A percentile compares a stretch with the other conserved stretches of the same genome.
phyloP scores from a whole-genome alignment of 2,888 invertebrate species.

The Eristalis arbustorum region DNA sequence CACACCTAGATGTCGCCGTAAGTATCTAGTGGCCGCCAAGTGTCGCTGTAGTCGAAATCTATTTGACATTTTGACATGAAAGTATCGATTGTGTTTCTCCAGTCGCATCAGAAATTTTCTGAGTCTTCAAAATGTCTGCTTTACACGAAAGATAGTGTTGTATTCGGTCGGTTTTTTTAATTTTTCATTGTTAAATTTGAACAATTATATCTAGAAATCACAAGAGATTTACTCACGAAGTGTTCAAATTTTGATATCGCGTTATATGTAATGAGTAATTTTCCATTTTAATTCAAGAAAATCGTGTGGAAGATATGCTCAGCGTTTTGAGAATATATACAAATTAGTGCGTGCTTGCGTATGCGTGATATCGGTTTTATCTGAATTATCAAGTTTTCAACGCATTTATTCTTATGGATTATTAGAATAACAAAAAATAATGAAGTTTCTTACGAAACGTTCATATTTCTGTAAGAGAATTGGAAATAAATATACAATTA shows the following conservation, averaged over 20 bases:
- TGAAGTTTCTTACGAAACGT: conserved; percentile 6
- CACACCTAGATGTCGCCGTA: not conserved
- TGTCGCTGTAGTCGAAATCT: not conserved
- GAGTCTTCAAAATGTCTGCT: conserved; percentile 69
- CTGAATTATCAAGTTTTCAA: not conserved
- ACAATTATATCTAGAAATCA: conserved; percentile 24
- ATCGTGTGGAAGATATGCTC: conserved; percentile 5
- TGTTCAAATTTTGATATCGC: not conserved
- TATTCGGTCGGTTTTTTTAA: conserved; percentile 59
- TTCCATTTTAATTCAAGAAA: conserved; percentile 59
- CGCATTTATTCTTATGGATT: not conserved
- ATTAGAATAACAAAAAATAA: conserved; percentile 2
- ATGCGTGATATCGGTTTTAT: not conserved
- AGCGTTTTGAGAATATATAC: conserved; percentile 30
- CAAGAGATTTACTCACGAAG: not conserved
- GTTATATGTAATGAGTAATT: not conserved
- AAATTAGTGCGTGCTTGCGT: conserved; percentile 49
- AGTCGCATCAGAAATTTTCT: conserved; percentile 51
- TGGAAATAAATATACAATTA: not conserved
- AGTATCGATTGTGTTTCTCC: conserved; percentile 58
- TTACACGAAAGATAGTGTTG: conserved; percentile 45
- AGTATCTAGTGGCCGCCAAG: not conserved
- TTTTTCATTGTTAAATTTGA: conserved; percentile 60
- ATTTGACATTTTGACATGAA: conserved; percentile 59
- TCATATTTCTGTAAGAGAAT: not conserved